phyloP scores from a whole-genome alignment of 2,888 invertebrate species.

The Andricus quercusramuli region DNA sequence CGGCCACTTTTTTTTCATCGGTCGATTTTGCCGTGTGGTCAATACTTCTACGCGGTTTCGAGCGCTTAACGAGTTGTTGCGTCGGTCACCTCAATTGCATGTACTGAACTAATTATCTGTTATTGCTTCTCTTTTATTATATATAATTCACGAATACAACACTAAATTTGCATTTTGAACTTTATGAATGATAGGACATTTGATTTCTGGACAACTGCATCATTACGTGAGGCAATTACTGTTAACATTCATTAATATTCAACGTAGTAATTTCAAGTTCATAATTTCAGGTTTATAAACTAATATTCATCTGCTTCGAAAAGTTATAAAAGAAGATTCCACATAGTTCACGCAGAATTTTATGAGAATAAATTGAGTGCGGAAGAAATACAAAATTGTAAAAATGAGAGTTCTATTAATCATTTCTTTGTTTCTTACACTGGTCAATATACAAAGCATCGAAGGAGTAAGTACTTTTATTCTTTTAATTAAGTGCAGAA shows the following conservation, averaged over 20 bases:
- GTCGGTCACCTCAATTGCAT: not conserved
- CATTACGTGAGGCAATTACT: too few species aligned
- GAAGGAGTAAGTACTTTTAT: not conserved
- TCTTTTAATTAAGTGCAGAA: not conserved
- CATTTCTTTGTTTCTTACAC: not conserved
- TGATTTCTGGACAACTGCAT: not conserved
- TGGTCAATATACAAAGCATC: not conserved
- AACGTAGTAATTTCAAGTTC: not conserved
- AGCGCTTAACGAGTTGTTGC: too few species aligned
- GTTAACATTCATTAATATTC: not conserved
- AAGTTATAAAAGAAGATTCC: constrained; percentile 9
- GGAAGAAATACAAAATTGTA: not conserved
- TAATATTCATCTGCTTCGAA: not conserved
- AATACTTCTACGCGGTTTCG: too few species aligned
- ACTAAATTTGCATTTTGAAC: not conserved
- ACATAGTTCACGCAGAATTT: not conserved
- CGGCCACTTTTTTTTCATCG: too few species aligned
- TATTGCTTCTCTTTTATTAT: not conserved
- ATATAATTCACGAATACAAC: not conserved
- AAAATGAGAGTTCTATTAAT: not conserved
- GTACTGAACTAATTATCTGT: not conserved
- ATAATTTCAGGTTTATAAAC: not conserved
- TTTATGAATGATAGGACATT: not conserved
- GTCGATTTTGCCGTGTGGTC: too few species aligned
- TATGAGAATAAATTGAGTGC: not conserved